Percentiles rank a stretch among this genome's conserved stretches.
Evolutionary conservation across 2,888 invertebrate species (phyloP).

Genomic region (Bellardia bayeri): DNA sequence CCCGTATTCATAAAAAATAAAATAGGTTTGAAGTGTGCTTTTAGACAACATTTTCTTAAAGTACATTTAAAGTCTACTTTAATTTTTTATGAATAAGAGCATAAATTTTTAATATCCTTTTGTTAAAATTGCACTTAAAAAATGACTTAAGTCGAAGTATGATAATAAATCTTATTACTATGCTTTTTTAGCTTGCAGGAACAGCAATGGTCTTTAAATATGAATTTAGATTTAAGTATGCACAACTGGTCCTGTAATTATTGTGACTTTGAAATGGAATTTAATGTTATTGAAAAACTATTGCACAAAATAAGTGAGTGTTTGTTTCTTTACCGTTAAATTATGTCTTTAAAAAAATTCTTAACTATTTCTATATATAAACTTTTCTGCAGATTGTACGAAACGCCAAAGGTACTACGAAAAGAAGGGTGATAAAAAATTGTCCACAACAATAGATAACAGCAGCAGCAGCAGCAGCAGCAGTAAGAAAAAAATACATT

Average conservation of each 20-base stretch:
- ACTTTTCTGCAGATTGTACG: constrained; percentile 53
- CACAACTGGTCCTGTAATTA: constrained; percentile 90
- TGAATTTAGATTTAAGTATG: constrained; percentile 86
- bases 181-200: constrained; percentile 86
- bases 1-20: no score
- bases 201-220: constrained; percentile 88
- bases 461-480: neutral
- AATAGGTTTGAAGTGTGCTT: no score
- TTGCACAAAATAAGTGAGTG: constrained; percentile 86
- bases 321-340: neutral
- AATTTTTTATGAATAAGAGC: no score
- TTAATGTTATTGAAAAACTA: constrained; percentile 87
- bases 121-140: no score
- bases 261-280: constrained; percentile 86
- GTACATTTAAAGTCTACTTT: no score
- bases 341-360: neutral
- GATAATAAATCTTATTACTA: no score
- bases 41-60: no score
- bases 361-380: constrained; percentile 1
- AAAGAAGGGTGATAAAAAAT: constrained; percentile 56
- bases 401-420: constrained; percentile 70
- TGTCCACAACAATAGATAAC: constrained; percentile 13
- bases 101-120: no score
- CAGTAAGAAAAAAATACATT: constrained; percentile 79
- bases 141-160: no score